Base-by-base conservation (phyloP, 2,113 vertebrate genomes). In the Poeciliopsis occidentalis region DNA sequence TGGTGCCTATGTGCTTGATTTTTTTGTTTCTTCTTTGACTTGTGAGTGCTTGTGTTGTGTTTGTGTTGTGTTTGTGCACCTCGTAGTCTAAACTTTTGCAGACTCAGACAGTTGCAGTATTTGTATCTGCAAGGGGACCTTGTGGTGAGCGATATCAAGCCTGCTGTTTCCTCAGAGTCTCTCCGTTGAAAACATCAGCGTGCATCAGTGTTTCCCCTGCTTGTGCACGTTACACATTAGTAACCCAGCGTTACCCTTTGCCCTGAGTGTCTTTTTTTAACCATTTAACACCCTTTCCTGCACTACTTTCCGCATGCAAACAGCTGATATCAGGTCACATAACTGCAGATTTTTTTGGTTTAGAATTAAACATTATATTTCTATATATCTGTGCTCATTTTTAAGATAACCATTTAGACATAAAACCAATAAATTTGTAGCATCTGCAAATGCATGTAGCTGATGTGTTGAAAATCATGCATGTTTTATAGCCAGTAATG, bases 171-270 rank as follows among this genome's bases (percentile, higher is more conserved):
- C 90, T 86, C 81, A 44, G 67, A 64, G 69, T 75, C 63, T 72
- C 87, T 76, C 82, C 4, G 80, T 69, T 73, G 54, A 91, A 92
- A 88, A 86, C 87, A 91, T 84, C 80, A 82, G 66, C 74, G n/a
- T 75, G 79, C 76, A 85, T 84, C 79, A 87, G 85, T 90, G 85
- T 91, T 87, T 90, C 91, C 90, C 88, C 75, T 73, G 62, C 73
- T 74, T 75, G 26, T 80, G 77, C 80, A 85, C 83, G 1, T 65
- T 75, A 81, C 80, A 76, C 78, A 70, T 77, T 76, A 85, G 77
- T 81, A 86, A 85, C 81, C 82, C 80, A 75, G 80, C 66, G 85
- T 85, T 65, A 85, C 83, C 87, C 86, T 86, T 78, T 86, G 60
- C 69, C 81, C 44, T 19, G 7, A 17, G 17, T 61, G 7, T 8